phyloP scores from a whole-genome alignment of 2,113 vertebrate genomes.

The Burhinus bistriatus region DNA sequence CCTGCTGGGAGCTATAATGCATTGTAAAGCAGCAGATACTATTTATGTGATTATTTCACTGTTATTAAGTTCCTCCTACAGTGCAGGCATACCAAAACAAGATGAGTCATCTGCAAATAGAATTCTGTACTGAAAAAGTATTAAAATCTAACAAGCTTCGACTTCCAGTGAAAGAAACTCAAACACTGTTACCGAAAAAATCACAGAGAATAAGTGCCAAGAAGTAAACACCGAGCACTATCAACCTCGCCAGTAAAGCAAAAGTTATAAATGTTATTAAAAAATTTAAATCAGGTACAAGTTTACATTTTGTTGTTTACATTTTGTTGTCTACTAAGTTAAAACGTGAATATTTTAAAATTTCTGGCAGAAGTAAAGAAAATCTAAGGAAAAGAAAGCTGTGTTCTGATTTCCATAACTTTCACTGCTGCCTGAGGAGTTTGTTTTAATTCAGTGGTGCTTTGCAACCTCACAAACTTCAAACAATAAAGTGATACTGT shows the following conservation, averaged over 20 bases:
- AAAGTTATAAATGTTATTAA: not conserved
- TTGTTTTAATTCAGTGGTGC: not conserved
- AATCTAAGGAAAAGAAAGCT: not conserved
- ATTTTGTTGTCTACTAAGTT: not conserved
- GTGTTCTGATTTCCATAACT: not conserved
- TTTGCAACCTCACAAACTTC: not conserved
- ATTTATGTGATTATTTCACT: not conserved
- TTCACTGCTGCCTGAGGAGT: not conserved
- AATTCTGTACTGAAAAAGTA: not conserved
- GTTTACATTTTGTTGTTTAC: not conserved
- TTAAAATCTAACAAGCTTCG: not conserved
- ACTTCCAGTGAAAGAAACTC: not conserved
- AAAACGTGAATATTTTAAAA: not conserved
- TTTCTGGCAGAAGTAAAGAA: not conserved
- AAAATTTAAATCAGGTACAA: not conserved
- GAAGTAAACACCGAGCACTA: not conserved
- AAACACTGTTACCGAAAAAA: not conserved
- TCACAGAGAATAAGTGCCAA: not conserved
- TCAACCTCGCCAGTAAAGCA: not conserved
- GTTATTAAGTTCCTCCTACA: not conserved
- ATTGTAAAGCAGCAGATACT: not conserved
- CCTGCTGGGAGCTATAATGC: not conserved
- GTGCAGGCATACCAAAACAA: not conserved
- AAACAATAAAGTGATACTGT: not conserved
- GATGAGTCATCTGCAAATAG: not conserved